Evolutionary conservation across 2,888 invertebrate genomes (phyloP).

Genomic region (Acleris sparsana): DNA sequence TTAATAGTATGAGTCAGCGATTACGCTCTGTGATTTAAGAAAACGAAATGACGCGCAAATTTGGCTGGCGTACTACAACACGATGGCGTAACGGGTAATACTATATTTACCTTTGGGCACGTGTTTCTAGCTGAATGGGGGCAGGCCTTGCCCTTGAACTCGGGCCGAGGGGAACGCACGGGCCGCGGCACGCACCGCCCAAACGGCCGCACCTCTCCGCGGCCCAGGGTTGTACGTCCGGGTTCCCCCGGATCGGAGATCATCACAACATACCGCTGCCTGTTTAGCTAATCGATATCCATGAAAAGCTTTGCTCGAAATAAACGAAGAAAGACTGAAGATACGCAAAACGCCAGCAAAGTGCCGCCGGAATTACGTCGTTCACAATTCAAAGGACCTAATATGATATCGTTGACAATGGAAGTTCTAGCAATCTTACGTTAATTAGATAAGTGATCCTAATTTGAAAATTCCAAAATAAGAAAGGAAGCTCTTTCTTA

Average conservation of each 20-base stretch:
- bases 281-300: not conserved
- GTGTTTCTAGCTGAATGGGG: slow-evolving; percentile 79
- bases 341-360: not conserved
- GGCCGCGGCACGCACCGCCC: slow-evolving; percentile 69
- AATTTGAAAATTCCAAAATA: not conserved
- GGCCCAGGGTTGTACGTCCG: slow-evolving; percentile 28
- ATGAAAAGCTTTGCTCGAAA: no score
- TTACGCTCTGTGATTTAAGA: slow-evolving; percentile 34
- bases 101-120: slow-evolving; percentile 82
- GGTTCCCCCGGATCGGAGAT: slow-evolving; percentile 19
- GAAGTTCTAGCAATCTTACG: not conserved
- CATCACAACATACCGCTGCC: not conserved
- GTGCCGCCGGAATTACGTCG: not conserved
- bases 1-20: slow-evolving; percentile 29
- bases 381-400: not conserved
- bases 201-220: slow-evolving; percentile 61
- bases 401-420: not conserved
- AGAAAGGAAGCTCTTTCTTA: no score
- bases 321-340: no score
- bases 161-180: slow-evolving; percentile 64
- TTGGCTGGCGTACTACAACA: slow-evolving; percentile 57
- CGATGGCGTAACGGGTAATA: slow-evolving; percentile 68
- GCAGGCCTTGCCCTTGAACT: slow-evolving; percentile 79
- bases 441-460: not conserved
- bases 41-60: slow-evolving; percentile 38